Evolutionary conservation across 2,888 invertebrate genomes (phyloP).

Genomic region (Agrochola litura): DNA sequence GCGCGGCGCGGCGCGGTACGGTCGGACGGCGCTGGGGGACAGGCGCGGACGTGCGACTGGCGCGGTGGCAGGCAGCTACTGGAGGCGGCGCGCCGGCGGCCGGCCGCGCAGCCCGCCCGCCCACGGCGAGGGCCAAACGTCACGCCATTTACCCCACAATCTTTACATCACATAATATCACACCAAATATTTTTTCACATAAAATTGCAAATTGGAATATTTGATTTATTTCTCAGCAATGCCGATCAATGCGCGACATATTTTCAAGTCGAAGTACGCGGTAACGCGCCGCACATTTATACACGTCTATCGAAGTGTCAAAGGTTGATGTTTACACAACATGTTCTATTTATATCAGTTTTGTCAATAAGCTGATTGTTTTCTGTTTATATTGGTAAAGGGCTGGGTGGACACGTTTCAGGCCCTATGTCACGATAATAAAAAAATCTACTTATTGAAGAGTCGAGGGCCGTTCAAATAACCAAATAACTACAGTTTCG

Average conservation of each 20-base stretch:
- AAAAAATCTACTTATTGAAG: constrained; percentile 27
- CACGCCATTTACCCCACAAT: constrained; percentile 86
- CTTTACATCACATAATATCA: constrained; percentile 83
- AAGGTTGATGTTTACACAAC: constrained; percentile 70
- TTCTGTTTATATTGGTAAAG: constrained; percentile 60
- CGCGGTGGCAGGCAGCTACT: constrained; percentile 85
- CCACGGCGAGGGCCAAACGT: constrained; percentile 80
- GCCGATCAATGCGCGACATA: constrained; percentile 34
- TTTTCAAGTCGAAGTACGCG: constrained; percentile 11
- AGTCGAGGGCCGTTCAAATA: constrained; percentile 3
- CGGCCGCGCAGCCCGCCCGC: constrained; percentile 80
- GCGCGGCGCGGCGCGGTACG: constrained; percentile 61
- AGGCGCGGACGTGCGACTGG: constrained; percentile 83
- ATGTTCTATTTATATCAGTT: constrained; percentile 64
- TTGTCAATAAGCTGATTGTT: constrained; percentile 64
- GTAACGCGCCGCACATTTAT: constrained; percentile 19
- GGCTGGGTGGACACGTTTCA: constrained; percentile 33
- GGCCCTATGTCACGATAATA: constrained; percentile 15
- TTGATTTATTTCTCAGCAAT: constrained; percentile 63
- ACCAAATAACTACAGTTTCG: background rate
- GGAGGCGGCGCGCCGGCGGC: constrained; percentile 80
- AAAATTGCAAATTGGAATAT: constrained; percentile 66
- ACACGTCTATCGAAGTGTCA: constrained; percentile 60
- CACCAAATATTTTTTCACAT: constrained; percentile 74
- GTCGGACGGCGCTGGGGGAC: constrained; percentile 55